Conservation (phyloP, 2,888 invertebrate species). For the Tigriopus californicus region DNA sequence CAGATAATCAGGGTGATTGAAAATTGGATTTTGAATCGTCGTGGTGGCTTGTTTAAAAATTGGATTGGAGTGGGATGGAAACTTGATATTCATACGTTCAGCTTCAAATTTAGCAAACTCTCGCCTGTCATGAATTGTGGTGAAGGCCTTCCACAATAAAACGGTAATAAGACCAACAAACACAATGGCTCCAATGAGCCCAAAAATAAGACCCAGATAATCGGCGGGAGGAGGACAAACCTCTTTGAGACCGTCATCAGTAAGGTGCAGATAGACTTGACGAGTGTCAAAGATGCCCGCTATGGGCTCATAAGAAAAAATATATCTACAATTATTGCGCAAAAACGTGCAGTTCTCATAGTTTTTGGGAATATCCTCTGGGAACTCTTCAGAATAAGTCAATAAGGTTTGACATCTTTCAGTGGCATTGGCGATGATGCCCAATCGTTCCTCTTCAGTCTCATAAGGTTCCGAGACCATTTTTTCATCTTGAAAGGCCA, state of each 20-base stretch:
- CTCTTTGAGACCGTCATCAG: background rate
- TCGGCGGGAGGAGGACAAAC: constrained; percentile 2
- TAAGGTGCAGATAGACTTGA: background rate
- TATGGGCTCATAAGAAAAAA: background rate
- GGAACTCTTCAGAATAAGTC: no score
- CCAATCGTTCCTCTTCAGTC: background rate
- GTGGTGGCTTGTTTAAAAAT: constrained; percentile 14
- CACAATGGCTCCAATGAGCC: constrained; percentile 19
- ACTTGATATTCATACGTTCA: constrained; percentile 12
- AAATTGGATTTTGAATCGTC: constrained; percentile 7
- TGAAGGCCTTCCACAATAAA: constrained; percentile 19
- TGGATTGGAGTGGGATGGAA: constrained; percentile 11
- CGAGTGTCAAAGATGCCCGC: background rate
- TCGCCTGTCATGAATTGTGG: constrained; percentile 19
- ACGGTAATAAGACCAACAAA: constrained; percentile 18
- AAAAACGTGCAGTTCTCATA: background rate
- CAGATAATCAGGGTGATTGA: constrained; percentile 1
- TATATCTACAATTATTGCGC: background rate
- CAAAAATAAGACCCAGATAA: constrained; percentile 18
- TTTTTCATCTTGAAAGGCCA: background rate
- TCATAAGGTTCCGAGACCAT: background rate
- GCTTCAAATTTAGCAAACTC: constrained; percentile 19
- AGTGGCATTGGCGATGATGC: background rate
- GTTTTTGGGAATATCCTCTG: no score
- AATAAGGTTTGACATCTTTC: background rate